Base-by-base conservation (phyloP, 1,140 invertebrate species). In the Agrilus planipennis region DNA sequence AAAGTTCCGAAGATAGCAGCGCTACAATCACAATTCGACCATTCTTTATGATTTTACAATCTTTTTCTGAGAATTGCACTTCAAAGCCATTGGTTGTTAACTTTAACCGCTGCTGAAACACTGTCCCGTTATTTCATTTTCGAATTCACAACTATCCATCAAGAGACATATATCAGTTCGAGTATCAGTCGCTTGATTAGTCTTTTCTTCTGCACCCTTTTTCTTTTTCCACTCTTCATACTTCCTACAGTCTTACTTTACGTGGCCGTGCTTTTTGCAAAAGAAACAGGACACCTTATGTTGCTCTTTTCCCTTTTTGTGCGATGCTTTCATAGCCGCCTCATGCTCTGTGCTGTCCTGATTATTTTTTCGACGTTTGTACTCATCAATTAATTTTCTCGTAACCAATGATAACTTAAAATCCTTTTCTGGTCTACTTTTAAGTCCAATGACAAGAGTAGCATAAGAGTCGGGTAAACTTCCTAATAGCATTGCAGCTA, bases 381-480 rank as follows among this genome's bases (percentile, higher is more conserved):
- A 28, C 21, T 39, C 28, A 20, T 19, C 29, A 3, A 40, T 40
- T 19, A 41, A 34, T 20, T 34, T 34, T n/a, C 16, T 41, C 5
- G 23, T 41, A 19, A 34, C 39, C 23, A 34, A 27, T 9, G 7
- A 9, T 12, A 12, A 21, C 15, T 27, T 41, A 31, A 41, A 34
- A n/a, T 17, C 28, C 17, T 41, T 34, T 4, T 21, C 15, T 30
- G n/a, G n/a, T 19, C 17, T n/a, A 9, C 16, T 30, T 32, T 40
- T 14, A 11, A 40, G 19, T 16, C 23, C 38, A 11, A 18, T 28
- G 18, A 31, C 27, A 16, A 40, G 16, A 30, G 20, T 19, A 18
- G 17, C 27, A 18, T 34, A 40, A 19, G 25, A 29, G 12, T 40
- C 25, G n/a, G 38, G 38, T 30, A 40, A 19, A 12, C 25, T 15